phyloP scores from a whole-genome alignment of 2,113 vertebrate species.

The Lagopus leucura region DNA sequence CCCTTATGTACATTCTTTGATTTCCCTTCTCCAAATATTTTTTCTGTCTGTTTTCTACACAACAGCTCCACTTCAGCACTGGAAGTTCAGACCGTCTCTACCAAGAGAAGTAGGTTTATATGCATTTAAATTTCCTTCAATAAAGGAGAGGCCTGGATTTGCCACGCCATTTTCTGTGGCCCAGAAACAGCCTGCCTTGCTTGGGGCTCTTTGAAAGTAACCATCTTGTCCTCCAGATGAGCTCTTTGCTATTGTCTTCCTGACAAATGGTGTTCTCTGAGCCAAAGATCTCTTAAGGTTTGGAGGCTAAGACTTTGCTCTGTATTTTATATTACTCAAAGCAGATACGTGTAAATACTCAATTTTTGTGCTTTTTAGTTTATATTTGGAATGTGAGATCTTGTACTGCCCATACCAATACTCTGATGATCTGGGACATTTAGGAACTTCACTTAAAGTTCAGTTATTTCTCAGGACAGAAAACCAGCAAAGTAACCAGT shows the following conservation, averaged over 20 bases:
- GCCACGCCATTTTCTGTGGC: background rate
- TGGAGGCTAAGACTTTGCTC: background rate
- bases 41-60: background rate
- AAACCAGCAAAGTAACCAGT: background rate
- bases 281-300: background rate
- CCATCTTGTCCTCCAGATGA: background rate
- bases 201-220: background rate
- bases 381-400: background rate
- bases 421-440: background rate
- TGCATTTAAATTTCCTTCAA: background rate
- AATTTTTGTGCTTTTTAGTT: background rate
- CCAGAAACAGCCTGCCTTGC: background rate
- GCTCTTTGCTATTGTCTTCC: background rate
- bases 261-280: no score
- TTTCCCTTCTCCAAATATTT: background rate
- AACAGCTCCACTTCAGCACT: background rate
- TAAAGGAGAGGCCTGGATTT: background rate
- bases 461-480: background rate
- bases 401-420: background rate
- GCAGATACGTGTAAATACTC: background rate
- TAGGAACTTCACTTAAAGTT: background rate
- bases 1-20: rapidly evolving
- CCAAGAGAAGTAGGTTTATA: background rate
- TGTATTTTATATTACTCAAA: background rate
- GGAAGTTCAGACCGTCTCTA: background rate